These are phyloP conservation scores for Romanogobio albipinnatus DNA, from an alignment of 2,113 vertebrate genomes.

Conservation along the genomic window DNA sequence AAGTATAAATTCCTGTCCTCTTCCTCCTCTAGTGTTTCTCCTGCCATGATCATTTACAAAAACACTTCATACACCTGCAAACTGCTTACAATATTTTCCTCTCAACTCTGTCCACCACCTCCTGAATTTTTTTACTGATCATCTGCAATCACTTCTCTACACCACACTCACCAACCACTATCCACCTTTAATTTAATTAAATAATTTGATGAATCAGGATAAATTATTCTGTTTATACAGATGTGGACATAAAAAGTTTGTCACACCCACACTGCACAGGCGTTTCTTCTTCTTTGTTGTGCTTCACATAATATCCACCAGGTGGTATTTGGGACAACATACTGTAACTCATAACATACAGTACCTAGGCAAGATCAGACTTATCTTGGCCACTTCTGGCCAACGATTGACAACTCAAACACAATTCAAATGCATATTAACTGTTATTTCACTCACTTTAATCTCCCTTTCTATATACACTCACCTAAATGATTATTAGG, in stretches of 20 bases:
- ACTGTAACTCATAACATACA: neutral
- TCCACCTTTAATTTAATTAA: neutral
- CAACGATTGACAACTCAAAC: neutral
- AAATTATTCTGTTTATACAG: neutral
- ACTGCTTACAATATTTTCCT: neutral
- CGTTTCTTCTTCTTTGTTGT: neutral
- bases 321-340: neutral
- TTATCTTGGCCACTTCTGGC: neutral
- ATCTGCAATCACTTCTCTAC: neutral
- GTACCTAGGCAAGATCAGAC: neutral
- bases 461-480: too few relatives aligned
- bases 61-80: neutral
- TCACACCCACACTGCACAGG: neutral
- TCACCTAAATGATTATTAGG: too few relatives aligned
- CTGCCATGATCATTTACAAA: neutral
- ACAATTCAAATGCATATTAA: too few relatives aligned
- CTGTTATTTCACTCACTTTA: too few relatives aligned
- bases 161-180: neutral
- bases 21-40: neutral
- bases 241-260: neutral
- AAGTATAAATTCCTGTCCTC: neutral
- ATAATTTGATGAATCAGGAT: neutral
- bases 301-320: neutral
- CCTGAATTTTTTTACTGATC: neutral
- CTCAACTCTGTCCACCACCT: neutral